Percentiles rank a stretch among this genome's conserved stretches.
These are phyloP conservation scores for Danio jaintianensis DNA, from an alignment of 2,797 vertebrate genomes.

Conservation along the genomic window DNA sequence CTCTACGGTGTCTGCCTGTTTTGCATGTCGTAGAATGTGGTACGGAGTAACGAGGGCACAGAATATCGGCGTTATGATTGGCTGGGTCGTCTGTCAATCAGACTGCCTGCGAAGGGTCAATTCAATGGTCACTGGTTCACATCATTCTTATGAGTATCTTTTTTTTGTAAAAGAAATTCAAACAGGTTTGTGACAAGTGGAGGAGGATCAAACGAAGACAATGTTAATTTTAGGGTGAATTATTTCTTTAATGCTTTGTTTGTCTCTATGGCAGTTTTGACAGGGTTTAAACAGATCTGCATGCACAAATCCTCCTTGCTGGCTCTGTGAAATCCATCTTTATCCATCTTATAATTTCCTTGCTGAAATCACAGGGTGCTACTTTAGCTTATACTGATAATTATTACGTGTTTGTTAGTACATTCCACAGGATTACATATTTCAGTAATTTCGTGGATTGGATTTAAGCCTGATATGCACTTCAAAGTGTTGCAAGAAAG, in stretches of 20 bases:
- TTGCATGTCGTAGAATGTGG: no score
- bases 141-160: no score
- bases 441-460: neutral
- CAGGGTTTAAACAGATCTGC: neutral
- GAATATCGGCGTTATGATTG: no score
- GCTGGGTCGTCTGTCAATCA: no score
- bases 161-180: no score
- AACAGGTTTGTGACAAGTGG: no score
- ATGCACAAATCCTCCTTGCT: neutral
- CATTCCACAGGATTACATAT: neutral
- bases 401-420: neutral
- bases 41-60: no score
- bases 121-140: no score
- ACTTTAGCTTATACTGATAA: neutral
- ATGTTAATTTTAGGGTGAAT: no score
- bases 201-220: no score
- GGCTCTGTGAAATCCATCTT: neutral
- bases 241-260: constrained; percentile 34
- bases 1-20: no score
- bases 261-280: neutral
- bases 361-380: neutral
- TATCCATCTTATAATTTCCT: neutral
- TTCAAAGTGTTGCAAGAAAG: neutral
- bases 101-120: no score
- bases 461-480: neutral